Evolutionary conservation across 2,888 invertebrate genomes (phyloP).

Genomic region (Meandrusa payeni): DNA sequence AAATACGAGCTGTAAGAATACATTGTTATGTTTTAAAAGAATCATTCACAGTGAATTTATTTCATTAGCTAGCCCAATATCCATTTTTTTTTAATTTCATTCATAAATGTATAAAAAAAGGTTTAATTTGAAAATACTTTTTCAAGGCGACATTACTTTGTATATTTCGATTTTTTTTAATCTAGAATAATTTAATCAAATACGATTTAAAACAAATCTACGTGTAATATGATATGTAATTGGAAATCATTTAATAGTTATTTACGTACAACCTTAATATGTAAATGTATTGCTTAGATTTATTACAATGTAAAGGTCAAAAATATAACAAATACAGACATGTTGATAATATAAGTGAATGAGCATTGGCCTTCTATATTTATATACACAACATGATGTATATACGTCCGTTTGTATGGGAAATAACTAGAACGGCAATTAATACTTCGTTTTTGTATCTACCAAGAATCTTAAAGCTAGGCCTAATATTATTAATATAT

Average conservation of each 20-base stretch:
- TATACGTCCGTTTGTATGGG: too few relatives aligned
- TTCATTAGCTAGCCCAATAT: too few relatives aligned
- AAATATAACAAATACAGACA: neutral
- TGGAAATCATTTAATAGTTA: conserved; percentile 7
- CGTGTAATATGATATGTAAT: conserved; percentile 14
- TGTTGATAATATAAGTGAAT: neutral
- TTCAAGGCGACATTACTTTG: too few relatives aligned
- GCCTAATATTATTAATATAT: conserved; percentile 1
- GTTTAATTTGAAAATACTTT: too few relatives aligned
- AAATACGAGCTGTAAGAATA: neutral
- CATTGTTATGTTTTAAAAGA: too few relatives aligned
- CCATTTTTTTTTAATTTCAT: too few relatives aligned
- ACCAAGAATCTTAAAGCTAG: neutral
- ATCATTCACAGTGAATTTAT: too few relatives aligned
- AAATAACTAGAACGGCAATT: too few relatives aligned
- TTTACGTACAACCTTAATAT: conserved; percentile 7
- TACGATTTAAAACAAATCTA: conserved; percentile 1
- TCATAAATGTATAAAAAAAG: too few relatives aligned
- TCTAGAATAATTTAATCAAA: conserved; percentile 8
- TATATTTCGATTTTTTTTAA: conserved; percentile 1
- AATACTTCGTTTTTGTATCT: conserved; percentile 1
- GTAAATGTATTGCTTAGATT: neutral
- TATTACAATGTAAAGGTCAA: neutral
- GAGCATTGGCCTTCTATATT: neutral
- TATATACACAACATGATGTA: too few relatives aligned